Percentiles rank a stretch among this genome's conserved stretches.
Evolutionary conservation across 2,888 invertebrate species (phyloP).

Genomic region (Aphodius granarius): DNA sequence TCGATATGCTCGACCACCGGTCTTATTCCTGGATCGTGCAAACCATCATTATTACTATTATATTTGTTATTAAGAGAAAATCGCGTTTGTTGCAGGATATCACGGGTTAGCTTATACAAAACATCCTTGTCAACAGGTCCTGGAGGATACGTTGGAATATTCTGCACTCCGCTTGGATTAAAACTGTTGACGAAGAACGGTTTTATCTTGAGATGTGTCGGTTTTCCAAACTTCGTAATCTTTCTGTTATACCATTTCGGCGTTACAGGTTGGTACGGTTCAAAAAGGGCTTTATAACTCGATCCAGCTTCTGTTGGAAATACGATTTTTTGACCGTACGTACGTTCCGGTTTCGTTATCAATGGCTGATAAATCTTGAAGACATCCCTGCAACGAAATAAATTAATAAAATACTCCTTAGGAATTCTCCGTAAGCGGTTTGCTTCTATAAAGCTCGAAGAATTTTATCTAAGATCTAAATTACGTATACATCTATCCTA

Average conservation of each 20-base stretch:
- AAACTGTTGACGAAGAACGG: not conserved
- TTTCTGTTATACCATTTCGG: not conserved
- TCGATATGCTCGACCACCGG: constrained; percentile 49
- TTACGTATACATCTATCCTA: not conserved
- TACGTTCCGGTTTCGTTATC: not conserved
- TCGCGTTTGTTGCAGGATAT: not conserved
- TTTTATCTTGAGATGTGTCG: not conserved
- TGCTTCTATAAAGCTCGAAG: not conserved
- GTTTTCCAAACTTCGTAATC: not conserved
- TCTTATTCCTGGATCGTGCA: constrained; percentile 36
- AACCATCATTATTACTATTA: not conserved
- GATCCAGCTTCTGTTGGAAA: not conserved
- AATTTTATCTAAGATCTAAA: not conserved
- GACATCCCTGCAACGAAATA: not conserved
- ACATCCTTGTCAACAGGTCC: not conserved
- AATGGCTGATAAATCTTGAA: not conserved
- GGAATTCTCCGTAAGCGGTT: not conserved
- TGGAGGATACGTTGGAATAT: not conserved
- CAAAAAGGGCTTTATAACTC: not conserved
- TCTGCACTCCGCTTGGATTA: not conserved
- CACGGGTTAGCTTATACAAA: not conserved
- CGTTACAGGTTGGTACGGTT: not conserved
- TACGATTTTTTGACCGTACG: not conserved
- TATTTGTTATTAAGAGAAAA: not conserved
- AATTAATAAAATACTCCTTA: too few species aligned